Evolutionary conservation across 2,113 vertebrate species (phyloP).

Genomic region (Macaca mulatta): DNA sequence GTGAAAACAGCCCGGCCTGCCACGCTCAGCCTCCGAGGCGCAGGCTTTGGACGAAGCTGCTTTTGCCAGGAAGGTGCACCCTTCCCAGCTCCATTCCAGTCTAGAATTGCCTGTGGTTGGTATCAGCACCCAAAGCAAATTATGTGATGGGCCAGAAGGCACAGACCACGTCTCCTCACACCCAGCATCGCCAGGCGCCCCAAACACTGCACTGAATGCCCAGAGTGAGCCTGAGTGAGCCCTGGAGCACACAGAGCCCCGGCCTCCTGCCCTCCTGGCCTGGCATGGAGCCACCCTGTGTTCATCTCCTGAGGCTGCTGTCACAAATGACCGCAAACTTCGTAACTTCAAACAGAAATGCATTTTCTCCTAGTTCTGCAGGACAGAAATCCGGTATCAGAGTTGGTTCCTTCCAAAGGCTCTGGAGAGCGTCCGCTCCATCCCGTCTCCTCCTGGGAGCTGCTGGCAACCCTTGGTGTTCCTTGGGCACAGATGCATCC

Average conservation of each 20-base stretch:
- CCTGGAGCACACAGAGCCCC: background rate
- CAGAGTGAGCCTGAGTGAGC: background rate
- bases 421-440: fast-evolving
- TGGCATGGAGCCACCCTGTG: fast-evolving
- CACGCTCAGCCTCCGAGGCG: fast-evolving
- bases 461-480: fast-evolving
- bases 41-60: no score
- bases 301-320: fast-evolving
- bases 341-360: fast-evolving
- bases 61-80: background rate
- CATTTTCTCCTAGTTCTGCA: background rate
- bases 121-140: background rate
- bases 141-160: fast-evolving
- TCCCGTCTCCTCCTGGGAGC: background rate
- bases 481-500: fast-evolving
- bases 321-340: no score
- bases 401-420: no score
- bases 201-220: background rate
- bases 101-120: fast-evolving
- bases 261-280: background rate
- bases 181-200: no score
- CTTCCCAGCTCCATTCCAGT: background rate
- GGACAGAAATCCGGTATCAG: background rate
- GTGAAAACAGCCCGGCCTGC: fast-evolving
- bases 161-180: no score